Base-by-base conservation (phyloP, 2,888 invertebrate genomes). In the Psylliodes chrysocephalus region DNA sequence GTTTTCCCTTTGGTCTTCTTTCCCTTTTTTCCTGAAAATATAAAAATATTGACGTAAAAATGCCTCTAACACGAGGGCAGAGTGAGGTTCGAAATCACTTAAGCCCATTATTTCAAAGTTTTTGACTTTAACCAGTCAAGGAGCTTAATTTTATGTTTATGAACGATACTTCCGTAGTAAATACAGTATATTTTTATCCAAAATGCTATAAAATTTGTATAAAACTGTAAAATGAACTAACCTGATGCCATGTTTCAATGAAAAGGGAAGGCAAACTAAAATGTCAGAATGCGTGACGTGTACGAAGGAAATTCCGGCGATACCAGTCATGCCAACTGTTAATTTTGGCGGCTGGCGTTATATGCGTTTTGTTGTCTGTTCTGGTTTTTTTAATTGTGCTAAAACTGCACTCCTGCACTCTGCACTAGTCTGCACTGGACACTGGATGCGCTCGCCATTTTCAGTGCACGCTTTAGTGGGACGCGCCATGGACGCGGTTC, bases 1-100 rank as follows among this genome's bases (percentile, higher is more conserved):
- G 91, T 91, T 81, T 90, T 92, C 81, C 93, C 93, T 87, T 93
- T 94, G 83, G 87, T 87, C 86, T 92, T 95, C 86, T 91, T 94
- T 82, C 87, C 89, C 87, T 91, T 94, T 88, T 91, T 94, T 35
- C 75, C 75, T 75, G 62, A 38, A 68, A 69, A 66, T 25, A 42
- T 25, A 53, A 62, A 15, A 53, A 33, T 19, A 52, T 61, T 60
- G 57, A 61, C 66, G 62, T 49, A 35, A 44, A 62, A 60, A 53
- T 63, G 55, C 51, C 22, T 38, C 52, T 1, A 62, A 64, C 64
- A 69, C 59, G 65, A 64, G 65, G 64, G 33, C 35, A 63, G 33
- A 64, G 30, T 65, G 66, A 67, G 65, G 59, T 66, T 70, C 56
- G 60, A 55, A 53, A 30, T 40, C 38, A 54, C 10, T 35, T 35